A percentile compares a stretch with the other conserved stretches of the same genome.
Evolutionary conservation across 2,113 vertebrate genomes (phyloP).

Genomic region (Actenoides hombroni): DNA sequence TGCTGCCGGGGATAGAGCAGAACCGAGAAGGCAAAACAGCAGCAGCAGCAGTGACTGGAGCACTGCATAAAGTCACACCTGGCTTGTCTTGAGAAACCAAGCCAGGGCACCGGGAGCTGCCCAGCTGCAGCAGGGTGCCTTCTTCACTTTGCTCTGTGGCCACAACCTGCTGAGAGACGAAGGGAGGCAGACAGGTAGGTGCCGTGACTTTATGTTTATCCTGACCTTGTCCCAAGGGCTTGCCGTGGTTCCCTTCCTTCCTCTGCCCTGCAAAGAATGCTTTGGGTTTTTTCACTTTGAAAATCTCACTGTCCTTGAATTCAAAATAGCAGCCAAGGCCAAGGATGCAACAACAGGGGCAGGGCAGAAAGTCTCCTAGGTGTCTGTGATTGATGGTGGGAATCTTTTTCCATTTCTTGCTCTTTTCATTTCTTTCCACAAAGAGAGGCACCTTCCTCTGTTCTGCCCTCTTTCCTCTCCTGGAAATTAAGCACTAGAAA

Average conservation of each 20-base stretch:
- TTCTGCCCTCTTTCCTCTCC: neutral
- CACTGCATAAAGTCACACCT: neutral
- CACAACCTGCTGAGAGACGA: neutral
- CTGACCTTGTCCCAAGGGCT: neutral
- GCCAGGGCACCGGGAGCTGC: neutral
- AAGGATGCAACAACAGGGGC: neutral
- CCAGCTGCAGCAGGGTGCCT: neutral
- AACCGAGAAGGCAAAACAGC: neutral
- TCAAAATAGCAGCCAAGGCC: constrained; percentile 1
- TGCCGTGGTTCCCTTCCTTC: neutral
- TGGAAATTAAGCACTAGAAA: neutral
- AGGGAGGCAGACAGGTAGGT: neutral
- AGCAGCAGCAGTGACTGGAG: neutral
- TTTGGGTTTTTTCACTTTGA: neutral
- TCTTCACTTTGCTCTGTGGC: neutral
- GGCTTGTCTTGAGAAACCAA: neutral
- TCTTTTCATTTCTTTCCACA: neutral
- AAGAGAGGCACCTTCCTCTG: neutral
- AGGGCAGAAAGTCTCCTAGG: neutral
- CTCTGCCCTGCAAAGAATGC: neutral
- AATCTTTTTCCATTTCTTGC: neutral
- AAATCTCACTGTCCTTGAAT: neutral
- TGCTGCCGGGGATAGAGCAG: neutral
- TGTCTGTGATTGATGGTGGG: neutral
- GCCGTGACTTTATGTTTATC: neutral